Percentiles rank a stretch among this genome's conserved stretches.
phyloP scores from a whole-genome alignment of 2,113 vertebrate genomes.

The Cyphomyrus plagiostoma region DNA sequence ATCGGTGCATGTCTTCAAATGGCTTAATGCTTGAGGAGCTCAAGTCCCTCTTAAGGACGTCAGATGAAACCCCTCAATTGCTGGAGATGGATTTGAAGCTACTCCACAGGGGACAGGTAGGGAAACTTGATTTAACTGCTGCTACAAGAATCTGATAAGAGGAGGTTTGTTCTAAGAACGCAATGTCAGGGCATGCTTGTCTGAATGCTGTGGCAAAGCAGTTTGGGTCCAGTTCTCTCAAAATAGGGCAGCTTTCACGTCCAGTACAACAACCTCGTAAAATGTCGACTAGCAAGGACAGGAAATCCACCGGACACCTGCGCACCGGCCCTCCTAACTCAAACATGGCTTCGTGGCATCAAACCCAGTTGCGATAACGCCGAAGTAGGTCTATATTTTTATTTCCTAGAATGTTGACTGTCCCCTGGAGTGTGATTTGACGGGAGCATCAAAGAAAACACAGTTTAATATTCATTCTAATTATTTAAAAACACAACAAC shows the following conservation, averaged over 20 bases:
- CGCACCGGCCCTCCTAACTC: neutral
- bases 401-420: neutral
- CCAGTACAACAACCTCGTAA: neutral
- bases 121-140: constrained; percentile 58
- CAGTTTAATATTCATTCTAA: neutral
- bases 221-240: neutral
- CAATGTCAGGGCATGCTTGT: constrained; percentile 67
- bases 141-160: constrained; percentile 63
- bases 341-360: neutral
- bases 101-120: constrained; percentile 31
- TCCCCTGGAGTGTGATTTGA: neutral
- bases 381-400: neutral
- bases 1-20: constrained; percentile 46
- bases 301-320: neutral
- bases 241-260: neutral
- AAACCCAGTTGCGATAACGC: neutral
- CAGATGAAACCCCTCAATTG: constrained; percentile 61
- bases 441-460: neutral
- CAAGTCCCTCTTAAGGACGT: constrained; percentile 58
- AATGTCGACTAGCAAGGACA: neutral
- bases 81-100: constrained; percentile 51
- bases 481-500: neutral
- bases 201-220: constrained; percentile 41
- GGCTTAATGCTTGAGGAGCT: constrained; percentile 49
- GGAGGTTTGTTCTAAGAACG: constrained; percentile 62